Evolutionary conservation across 35 echinoderm and acorn worm genomes (phyloP).

Genomic region (Anneissia japonica): DNA sequence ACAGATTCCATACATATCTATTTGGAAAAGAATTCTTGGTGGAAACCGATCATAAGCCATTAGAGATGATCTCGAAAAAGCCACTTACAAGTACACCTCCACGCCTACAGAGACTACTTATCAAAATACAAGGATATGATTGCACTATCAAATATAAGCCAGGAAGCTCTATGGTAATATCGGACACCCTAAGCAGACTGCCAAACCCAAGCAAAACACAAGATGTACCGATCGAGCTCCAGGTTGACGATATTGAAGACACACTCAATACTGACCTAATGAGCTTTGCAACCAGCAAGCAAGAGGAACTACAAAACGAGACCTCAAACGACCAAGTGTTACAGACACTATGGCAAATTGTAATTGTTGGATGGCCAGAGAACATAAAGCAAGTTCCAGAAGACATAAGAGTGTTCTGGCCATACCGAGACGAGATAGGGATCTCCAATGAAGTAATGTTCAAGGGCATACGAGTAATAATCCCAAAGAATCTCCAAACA

Average conservation of each 20-base stretch:
- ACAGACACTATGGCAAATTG: not conserved
- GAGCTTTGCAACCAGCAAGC: constrained; percentile 22
- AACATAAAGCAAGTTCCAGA: constrained; percentile 5
- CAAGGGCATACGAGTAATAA: constrained; percentile 50
- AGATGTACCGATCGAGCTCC: constrained; percentile 27
- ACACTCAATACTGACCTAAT: constrained; percentile 11
- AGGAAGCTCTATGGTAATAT: constrained; percentile 17
- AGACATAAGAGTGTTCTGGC: constrained; percentile 21
- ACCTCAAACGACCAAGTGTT: constrained; percentile 9
- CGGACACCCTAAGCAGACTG: constrained; percentile 49
- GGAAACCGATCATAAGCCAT: constrained; percentile 34
- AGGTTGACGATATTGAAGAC: constrained; percentile 34
- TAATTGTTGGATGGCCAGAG: constrained; percentile 24
- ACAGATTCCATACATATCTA: constrained; percentile 42
- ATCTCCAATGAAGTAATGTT: constrained; percentile 50
- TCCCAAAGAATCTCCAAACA: constrained; percentile 21
- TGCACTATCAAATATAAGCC: constrained; percentile 38
- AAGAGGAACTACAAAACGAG: constrained; percentile 30
- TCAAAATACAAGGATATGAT: constrained; percentile 46
- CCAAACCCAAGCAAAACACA: constrained; percentile 24
- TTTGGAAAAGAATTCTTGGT: constrained; percentile 49
- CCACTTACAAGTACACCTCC: constrained; percentile 43
- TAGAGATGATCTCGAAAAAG: constrained; percentile 48
- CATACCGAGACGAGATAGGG: constrained; percentile 50
- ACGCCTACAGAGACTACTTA: constrained; percentile 25